phyloP scores from a whole-genome alignment of 2,797 vertebrate genomes.

The Catostomus latipinnis region DNA sequence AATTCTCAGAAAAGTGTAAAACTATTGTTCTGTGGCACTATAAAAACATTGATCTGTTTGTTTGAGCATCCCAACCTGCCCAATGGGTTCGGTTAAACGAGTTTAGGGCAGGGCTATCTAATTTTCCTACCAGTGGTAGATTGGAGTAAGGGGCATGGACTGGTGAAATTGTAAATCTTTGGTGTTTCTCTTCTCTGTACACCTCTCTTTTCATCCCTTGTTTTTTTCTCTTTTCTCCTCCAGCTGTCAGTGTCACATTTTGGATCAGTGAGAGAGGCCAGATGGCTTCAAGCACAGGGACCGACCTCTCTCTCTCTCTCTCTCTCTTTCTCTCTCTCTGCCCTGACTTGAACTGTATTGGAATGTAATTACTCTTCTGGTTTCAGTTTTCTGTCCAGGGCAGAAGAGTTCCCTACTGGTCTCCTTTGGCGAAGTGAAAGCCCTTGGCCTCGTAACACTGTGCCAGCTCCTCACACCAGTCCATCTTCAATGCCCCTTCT shows the following conservation, averaged over 20 bases:
- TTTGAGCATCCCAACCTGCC: too few species aligned
- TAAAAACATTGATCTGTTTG: too few species aligned
- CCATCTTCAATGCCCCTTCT: conserved; percentile 45
- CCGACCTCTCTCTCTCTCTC: background rate
- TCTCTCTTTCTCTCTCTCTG: conserved; percentile 5
- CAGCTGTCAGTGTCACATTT: conserved; percentile 77
- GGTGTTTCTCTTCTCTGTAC: conserved; percentile 45
- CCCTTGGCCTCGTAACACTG: conserved; percentile 52
- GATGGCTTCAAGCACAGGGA: conserved; percentile 74
- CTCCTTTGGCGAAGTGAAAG: conserved; percentile 65
- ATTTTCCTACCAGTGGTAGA: too few species aligned
- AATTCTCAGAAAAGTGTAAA: too few species aligned
- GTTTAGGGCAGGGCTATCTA: too few species aligned
- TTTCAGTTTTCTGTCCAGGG: conserved; percentile 56
- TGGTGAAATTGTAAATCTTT: conserved; percentile 11
- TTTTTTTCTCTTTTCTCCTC: conserved; percentile 65
- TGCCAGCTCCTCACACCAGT: conserved; percentile 43
- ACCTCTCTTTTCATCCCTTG: conserved; percentile 51
- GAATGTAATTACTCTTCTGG: conserved; percentile 67
- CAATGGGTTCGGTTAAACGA: too few species aligned
- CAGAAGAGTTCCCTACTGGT: conserved; percentile 60
- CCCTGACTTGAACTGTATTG: conserved; percentile 22
- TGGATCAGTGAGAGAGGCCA: conserved; percentile 78
- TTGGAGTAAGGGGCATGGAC: too few species aligned
- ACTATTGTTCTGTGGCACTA: too few species aligned